phyloP scores from a whole-genome alignment of 23 tunicate species.

The Diplosoma virens region DNA sequence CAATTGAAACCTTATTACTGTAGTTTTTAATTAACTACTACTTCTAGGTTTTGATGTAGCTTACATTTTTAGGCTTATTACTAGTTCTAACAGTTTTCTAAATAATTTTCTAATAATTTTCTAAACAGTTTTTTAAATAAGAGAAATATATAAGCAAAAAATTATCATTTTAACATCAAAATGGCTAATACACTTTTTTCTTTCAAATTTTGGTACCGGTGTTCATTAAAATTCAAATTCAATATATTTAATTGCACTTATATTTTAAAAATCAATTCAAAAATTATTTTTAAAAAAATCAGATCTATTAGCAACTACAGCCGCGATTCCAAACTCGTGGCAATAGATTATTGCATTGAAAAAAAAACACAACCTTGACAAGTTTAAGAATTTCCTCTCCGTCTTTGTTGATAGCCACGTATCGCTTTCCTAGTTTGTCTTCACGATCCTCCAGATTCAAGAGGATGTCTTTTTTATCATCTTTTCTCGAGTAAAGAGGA shows the following conservation, averaged over 20 bases:
- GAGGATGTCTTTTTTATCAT: conserved; percentile 70
- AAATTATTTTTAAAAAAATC: not conserved
- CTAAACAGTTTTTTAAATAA: too few relatives aligned
- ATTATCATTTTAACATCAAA: too few relatives aligned
- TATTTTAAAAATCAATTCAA: not conserved
- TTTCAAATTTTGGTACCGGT: too few relatives aligned
- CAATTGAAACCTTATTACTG: too few relatives aligned
- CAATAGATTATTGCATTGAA: not conserved
- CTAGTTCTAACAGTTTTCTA: too few relatives aligned
- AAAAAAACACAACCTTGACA: conserved; percentile 56
- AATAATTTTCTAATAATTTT: too few relatives aligned
- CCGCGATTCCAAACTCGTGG: too few relatives aligned
- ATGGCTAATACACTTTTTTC: too few relatives aligned
- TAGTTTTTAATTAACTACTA: too few relatives aligned
- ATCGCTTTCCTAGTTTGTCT: conserved; percentile 63
- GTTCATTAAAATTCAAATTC: not conserved
- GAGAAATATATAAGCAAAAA: too few relatives aligned
- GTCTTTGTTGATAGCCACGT: conserved; percentile 55
- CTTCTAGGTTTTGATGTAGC: too few relatives aligned
- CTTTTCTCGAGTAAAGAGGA: conserved; percentile 68
- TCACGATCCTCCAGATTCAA: conserved; percentile 77
- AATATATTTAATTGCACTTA: not conserved
- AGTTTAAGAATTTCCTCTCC: conserved; percentile 59
- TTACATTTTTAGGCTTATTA: too few relatives aligned
- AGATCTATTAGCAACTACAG: not conserved